Conservation (phyloP, 2,888 invertebrate species). For the Drosophila greeni region DNA sequence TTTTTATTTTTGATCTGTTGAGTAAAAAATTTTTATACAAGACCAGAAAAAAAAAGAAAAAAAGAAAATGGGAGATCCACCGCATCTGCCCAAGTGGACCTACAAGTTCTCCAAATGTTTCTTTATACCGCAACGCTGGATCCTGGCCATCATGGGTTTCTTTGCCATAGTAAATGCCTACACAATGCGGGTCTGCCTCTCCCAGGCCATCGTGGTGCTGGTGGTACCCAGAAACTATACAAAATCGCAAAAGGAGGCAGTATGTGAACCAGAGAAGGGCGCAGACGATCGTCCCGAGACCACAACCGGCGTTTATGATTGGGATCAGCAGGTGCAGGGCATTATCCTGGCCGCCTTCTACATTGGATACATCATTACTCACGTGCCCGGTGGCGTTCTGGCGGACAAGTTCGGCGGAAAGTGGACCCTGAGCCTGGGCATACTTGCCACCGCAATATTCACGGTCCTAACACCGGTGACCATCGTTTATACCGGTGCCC, state of each 20-base stretch:
- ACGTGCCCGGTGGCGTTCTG: slow-evolving; percentile 88
- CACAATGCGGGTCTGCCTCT: slow-evolving; percentile 27
- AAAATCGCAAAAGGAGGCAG: accelerated
- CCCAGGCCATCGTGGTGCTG: slow-evolving; percentile 78
- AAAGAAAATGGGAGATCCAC: slow-evolving; percentile 3
- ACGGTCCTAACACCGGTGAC: slow-evolving; percentile 29
- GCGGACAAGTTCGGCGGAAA: slow-evolving; percentile 90
- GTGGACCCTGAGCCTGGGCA: slow-evolving; percentile 86
- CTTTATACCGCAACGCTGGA: slow-evolving; percentile 16
- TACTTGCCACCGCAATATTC: slow-evolving; percentile 83
- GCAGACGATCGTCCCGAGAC: not conserved
- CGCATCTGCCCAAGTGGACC: not conserved
- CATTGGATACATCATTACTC: slow-evolving; percentile 88
- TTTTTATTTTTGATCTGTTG: too few species aligned
- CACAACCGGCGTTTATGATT: slow-evolving; percentile 80
- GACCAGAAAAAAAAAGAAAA: too few species aligned
- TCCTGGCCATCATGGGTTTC: slow-evolving; percentile 31
- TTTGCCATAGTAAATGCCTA: slow-evolving; percentile 27
- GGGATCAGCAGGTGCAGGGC: slow-evolving; percentile 85
- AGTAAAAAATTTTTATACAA: too few species aligned
- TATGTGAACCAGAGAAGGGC: not conserved
- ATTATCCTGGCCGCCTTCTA: slow-evolving; percentile 88
- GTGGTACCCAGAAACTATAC: slow-evolving; percentile 32
- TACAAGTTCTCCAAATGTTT: slow-evolving; percentile 6
- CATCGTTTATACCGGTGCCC: slow-evolving; percentile 55